These are phyloP conservation scores for Trinorchestia longiramus DNA, from an alignment of 1,140 invertebrate genomes.

Conservation along the genomic window DNA sequence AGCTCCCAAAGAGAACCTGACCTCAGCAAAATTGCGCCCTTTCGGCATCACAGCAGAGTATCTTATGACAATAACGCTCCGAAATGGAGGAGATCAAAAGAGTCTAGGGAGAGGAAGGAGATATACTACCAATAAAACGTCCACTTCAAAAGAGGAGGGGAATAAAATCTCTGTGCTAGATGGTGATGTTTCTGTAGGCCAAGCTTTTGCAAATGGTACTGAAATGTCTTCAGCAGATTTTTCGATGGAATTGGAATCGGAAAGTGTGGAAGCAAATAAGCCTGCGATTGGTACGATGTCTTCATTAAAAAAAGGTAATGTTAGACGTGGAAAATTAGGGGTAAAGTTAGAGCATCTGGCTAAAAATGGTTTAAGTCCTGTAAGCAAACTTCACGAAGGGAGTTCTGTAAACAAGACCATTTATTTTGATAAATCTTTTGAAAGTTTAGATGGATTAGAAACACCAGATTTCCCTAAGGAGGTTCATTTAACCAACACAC, in stretches of 20 bases:
- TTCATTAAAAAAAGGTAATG: background rate
- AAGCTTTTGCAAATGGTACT: background rate
- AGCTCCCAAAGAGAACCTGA: background rate
- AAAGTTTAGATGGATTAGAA: background rate
- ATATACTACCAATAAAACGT: background rate
- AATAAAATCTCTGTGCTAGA: background rate
- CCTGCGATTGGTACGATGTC: background rate
- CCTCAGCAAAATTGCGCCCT: conserved; percentile 30
- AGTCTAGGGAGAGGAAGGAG: background rate
- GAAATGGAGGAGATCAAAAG: conserved; percentile 6
- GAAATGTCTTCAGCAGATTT: background rate
- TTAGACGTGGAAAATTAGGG: background rate
- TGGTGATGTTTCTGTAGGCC: background rate
- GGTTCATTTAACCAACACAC: background rate
- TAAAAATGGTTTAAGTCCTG: background rate
- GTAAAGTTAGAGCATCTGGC: background rate
- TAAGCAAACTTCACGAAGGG: background rate
- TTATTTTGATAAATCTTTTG: background rate
- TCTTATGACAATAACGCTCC: conserved; percentile 9
- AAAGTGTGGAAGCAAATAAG: background rate
- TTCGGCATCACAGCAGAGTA: conserved; percentile 45
- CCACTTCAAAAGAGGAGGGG: conserved; percentile 20
- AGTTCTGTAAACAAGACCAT: background rate
- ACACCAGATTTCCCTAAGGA: background rate
- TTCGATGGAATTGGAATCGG: background rate